Evolutionary conservation across 2,113 vertebrate species (phyloP).

Genomic region (Pelecanoides urinatrix): DNA sequence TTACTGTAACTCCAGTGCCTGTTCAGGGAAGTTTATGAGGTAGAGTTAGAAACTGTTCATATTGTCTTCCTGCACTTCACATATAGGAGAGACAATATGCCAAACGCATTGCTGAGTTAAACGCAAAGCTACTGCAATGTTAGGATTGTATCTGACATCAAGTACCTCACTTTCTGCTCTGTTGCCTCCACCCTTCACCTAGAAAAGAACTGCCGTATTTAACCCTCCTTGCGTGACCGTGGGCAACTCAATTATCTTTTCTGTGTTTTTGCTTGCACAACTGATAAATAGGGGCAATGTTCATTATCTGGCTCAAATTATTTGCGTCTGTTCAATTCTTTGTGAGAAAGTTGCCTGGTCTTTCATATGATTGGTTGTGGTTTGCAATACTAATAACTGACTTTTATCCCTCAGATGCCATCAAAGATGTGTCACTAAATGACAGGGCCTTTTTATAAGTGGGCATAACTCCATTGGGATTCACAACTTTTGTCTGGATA

Average conservation of each 20-base stretch:
- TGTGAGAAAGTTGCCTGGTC: neutral
- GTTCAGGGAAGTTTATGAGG: constrained; percentile 57
- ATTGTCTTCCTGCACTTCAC: constrained; percentile 50
- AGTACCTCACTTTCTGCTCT: neutral
- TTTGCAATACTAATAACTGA: neutral
- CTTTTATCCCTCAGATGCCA: neutral
- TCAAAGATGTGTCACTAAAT: neutral
- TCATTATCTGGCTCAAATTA: neutral
- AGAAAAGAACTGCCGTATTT: neutral
- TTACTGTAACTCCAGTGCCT: constrained; percentile 52
- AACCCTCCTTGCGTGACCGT: neutral
- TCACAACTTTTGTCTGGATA: neutral
- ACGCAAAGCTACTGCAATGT: constrained; percentile 19
- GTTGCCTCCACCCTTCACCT: neutral
- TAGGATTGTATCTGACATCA: neutral
- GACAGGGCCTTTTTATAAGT: neutral
- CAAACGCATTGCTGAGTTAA: neutral
- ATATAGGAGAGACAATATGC: constrained; percentile 4
- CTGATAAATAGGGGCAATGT: neutral
- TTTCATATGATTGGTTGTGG: neutral
- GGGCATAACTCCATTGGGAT: neutral
- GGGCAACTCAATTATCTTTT: neutral
- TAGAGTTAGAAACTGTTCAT: constrained; percentile 45
- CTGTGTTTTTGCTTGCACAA: neutral
- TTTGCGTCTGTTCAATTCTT: neutral